These are phyloP conservation scores for Calcarius lapponicus DNA, from an alignment of 2,797 vertebrate species.

Conservation along the genomic window DNA sequence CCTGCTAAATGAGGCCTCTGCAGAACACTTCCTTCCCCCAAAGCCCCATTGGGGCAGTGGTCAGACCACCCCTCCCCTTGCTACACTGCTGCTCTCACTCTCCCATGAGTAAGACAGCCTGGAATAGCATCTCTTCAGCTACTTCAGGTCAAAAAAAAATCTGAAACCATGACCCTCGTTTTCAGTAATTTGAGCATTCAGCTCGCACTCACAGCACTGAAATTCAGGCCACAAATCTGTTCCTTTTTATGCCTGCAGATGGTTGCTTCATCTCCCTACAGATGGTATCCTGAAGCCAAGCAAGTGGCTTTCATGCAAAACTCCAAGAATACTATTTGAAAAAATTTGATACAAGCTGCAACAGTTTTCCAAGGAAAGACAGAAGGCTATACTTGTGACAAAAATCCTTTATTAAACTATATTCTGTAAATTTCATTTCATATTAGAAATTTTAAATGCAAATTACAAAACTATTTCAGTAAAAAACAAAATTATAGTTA, in stretches of 20 bases:
- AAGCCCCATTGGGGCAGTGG: not conserved
- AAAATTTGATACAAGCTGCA: not conserved
- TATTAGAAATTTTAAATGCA: conserved; percentile 74
- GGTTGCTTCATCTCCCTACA: conserved; percentile 19
- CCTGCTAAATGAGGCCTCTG: not conserved
- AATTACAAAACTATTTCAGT: conserved; percentile 77
- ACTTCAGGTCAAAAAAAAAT: not conserved
- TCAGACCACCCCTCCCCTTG: not conserved
- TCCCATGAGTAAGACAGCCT: not conserved
- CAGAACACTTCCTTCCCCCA: not conserved
- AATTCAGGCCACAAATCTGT: conserved; percentile 51
- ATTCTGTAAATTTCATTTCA: conserved; percentile 68
- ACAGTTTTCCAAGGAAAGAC: not conserved
- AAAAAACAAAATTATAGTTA: conserved; percentile 72
- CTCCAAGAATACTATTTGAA: not conserved
- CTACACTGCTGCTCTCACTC: not conserved
- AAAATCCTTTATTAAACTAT: conserved; percentile 78
- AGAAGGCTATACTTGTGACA: conserved; percentile 36
- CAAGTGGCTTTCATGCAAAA: not conserved
- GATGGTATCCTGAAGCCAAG: conserved; percentile 32
- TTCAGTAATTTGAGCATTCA: conserved; percentile 24
- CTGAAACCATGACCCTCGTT: not conserved
- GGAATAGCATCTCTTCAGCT: not conserved
- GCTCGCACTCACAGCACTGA: not conserved
- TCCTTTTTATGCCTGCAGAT: conserved; percentile 20